These are phyloP conservation scores for Hedychridium roseum DNA, from an alignment of 2,888 invertebrate genomes.

Conservation along the genomic window DNA sequence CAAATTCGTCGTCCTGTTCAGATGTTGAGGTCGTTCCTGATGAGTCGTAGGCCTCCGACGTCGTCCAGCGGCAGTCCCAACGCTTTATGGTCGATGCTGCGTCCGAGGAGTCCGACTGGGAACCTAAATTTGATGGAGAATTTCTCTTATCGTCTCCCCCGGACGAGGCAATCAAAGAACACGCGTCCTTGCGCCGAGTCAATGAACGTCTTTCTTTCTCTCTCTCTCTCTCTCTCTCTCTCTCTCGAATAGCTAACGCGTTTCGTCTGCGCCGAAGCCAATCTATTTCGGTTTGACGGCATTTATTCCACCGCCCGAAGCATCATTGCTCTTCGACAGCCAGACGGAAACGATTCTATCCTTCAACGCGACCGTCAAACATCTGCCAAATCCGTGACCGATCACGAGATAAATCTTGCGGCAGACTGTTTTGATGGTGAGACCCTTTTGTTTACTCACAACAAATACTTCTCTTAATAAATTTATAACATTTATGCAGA, in stretches of 20 bases:
- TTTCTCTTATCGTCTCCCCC: slow-evolving; percentile 9
- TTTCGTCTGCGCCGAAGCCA: slow-evolving; percentile 5
- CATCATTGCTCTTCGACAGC: slow-evolving; percentile 9
- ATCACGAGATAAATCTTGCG: too few relatives aligned
- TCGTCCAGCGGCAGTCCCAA: slow-evolving; percentile 53
- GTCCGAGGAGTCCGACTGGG: slow-evolving; percentile 52
- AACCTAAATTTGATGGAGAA: slow-evolving; percentile 32
- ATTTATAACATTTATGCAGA: too few relatives aligned
- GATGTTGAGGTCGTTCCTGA: slow-evolving; percentile 53
- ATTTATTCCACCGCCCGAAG: slow-evolving; percentile 11
- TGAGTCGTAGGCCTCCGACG: slow-evolving; percentile 57
- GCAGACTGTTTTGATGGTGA: background rate
- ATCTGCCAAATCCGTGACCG: slow-evolving; percentile 16
- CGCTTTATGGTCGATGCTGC: slow-evolving; percentile 52
- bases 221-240: too few relatives aligned
- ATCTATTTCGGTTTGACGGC: slow-evolving; percentile 14
- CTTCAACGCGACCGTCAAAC: slow-evolving; percentile 4
- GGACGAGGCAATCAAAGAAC: background rate
- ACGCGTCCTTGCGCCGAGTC: slow-evolving; percentile 1
- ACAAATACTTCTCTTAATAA: too few relatives aligned
- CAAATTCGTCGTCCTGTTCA: slow-evolving; percentile 46
- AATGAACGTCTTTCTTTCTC: slow-evolving; percentile 13
- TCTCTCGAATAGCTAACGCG: slow-evolving; percentile 4
- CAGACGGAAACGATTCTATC: slow-evolving; percentile 3
- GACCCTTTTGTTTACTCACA: background rate